These are phyloP conservation scores for Meriones psammophilus DNA, from an alignment of 2,797 vertebrate genomes.

Conservation along the genomic window DNA sequence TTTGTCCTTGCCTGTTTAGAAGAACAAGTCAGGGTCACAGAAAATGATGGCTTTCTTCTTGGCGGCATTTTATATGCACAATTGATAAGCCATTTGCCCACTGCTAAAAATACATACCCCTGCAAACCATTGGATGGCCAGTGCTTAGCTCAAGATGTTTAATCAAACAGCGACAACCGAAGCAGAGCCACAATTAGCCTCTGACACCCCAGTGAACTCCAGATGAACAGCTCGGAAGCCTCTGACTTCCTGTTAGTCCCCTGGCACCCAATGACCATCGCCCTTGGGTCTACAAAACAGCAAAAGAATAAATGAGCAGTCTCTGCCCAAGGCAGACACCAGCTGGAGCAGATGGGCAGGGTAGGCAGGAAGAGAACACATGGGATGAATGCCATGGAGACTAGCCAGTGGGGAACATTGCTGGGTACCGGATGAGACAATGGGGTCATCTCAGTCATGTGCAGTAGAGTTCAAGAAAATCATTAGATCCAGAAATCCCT, in stretches of 20 bases:
- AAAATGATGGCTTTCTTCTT: slow-evolving; percentile 69
- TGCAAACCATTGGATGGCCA: slow-evolving; percentile 64
- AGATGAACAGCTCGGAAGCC: slow-evolving; percentile 73
- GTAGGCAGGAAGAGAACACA: background rate
- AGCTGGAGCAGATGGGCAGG: background rate
- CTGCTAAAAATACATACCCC: slow-evolving; percentile 79
- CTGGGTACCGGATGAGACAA: background rate
- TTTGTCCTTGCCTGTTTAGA: slow-evolving; percentile 64
- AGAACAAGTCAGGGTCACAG: slow-evolving; percentile 52
- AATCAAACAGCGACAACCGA: slow-evolving; percentile 79
- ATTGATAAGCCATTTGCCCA: slow-evolving; percentile 80
- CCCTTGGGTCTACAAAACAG: slow-evolving; percentile 54
- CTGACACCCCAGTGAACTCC: slow-evolving; percentile 77
- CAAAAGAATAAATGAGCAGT: slow-evolving; percentile 63
- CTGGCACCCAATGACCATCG: slow-evolving; percentile 56
- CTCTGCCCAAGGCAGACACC: slow-evolving; percentile 38
- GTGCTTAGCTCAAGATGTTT: slow-evolving; percentile 68
- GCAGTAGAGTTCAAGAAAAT: background rate
- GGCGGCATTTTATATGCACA: slow-evolving; percentile 71
- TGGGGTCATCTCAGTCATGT: background rate
- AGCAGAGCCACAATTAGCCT: slow-evolving; percentile 76
- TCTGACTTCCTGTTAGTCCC: slow-evolving; percentile 71
- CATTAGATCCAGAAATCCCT: background rate
- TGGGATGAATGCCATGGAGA: background rate
- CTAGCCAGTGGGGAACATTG: background rate